Evolutionary conservation across 2,797 vertebrate genomes (phyloP).

Genomic region (Amblyraja radiata): DNA sequence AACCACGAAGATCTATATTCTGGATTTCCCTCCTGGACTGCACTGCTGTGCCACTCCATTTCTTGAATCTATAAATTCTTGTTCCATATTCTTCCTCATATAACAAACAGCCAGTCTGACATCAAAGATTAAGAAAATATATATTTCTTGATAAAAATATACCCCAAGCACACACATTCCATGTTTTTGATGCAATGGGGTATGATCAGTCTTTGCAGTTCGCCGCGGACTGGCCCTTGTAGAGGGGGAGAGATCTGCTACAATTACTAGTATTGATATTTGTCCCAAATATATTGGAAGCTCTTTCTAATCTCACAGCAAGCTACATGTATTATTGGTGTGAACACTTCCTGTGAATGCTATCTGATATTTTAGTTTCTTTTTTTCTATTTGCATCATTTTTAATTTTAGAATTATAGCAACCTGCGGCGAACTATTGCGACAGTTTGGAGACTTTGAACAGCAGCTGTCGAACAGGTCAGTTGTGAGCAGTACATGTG

Average conservation of each 20-base stretch:
- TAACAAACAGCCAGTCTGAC: neutral
- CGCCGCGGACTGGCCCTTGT: neutral
- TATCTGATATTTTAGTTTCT: neutral
- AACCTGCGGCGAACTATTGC: constrained; percentile 86
- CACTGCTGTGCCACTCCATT: too few species aligned
- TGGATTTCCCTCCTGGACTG: too few species aligned
- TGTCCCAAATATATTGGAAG: neutral
- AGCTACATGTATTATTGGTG: neutral
- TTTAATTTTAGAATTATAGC: constrained; percentile 74
- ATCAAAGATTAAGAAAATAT: neutral
- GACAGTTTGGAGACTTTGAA: constrained; percentile 87
- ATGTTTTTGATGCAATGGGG: neutral
- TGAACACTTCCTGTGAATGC: neutral
- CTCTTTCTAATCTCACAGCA: neutral
- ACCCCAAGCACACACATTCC: neutral
- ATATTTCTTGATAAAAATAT: neutral
- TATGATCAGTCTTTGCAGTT: neutral
- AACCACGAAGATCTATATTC: too few species aligned
- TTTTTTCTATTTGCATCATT: constrained; percentile 5
- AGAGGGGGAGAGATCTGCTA: neutral
- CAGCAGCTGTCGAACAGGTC: constrained; percentile 93
- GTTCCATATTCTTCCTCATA: neutral
- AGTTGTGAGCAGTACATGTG: constrained; percentile 33
- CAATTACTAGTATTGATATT: neutral
- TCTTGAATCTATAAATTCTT: neutral